A percentile compares a stretch with the other conserved stretches of the same genome.
Conservation (phyloP, 2,888 invertebrate species). For the Harpalus rufipes region DNA sequence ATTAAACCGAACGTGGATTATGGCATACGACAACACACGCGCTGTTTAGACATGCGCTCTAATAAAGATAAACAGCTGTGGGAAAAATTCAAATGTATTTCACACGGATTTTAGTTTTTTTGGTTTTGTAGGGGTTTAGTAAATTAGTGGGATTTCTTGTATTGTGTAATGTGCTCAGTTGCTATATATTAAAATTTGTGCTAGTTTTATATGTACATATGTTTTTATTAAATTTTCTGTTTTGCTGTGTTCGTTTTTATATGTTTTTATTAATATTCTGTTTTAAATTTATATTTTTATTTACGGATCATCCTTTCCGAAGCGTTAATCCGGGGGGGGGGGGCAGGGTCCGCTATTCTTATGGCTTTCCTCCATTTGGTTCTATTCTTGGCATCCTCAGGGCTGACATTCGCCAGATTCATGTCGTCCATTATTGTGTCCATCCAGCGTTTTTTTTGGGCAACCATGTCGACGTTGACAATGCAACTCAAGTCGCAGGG, state of each 20-base stretch:
- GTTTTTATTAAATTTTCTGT: not conserved
- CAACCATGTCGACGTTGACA: no score
- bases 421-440: no score
- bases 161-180: not conserved
- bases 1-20: conserved; percentile 51
- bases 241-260: not conserved
- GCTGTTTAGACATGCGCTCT: conserved; percentile 49
- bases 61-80: conserved; percentile 50
- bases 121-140: conserved; percentile 16
- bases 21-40: not conserved
- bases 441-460: no score
- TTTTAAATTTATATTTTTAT: no score
- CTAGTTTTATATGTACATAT: not conserved
- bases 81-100: conserved; percentile 36
- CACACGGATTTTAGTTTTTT: conserved; percentile 22
- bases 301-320: no score
- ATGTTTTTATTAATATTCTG: not conserved
- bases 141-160: conserved; percentile 19
- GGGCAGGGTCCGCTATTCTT: no score
- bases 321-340: no score
- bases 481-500: no score
- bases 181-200: not conserved
- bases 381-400: no score
- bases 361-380: no score
- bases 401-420: no score